Evolutionary conservation across 1,140 invertebrate species (phyloP), one percentile per base, ranked within the genome.

Genomic region (Diuraphis noxia): DNA sequence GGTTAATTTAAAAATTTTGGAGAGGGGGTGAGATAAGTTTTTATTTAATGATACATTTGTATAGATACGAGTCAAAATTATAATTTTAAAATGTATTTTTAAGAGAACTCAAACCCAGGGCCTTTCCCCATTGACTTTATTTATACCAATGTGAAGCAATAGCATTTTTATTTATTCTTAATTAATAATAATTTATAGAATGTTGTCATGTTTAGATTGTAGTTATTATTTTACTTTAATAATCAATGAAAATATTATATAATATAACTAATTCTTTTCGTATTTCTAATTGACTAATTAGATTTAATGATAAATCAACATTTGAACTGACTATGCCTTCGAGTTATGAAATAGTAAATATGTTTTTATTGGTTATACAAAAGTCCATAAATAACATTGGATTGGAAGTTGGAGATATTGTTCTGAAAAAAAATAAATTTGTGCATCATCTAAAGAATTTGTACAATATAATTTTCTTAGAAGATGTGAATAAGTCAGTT

Each of bases 341-440:
- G 52, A 82, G 89, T 82, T 91, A 49, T 52, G 77, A 79, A 82
- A 82, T 91, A 13, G 89, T 82, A 49, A 43, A 82, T 81, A 82
- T 91, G n/a, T 81, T 91, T 91, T 43, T 91, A n/a, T 49, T 82
- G 2, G 43, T 91, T 49, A 38, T 91, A 49, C 77, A 91, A 52
- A 91, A 82, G 19, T 34, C 43, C 23, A 46, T 52, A 46, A 46
- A n/a, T 30, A 82, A 81, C 23, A 91, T 91, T 81, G 89, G 89
- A 81, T 46, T 82, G 13, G 25, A 49, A 91, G 43, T 91, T 21
- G 40, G 72, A 81, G 43, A 91, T 91, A 91, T 91, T 82, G 25
- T 91, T 81, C 77, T 91, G 19, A 82, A 91, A 2, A 36, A 91
- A 49, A 91, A 91, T 91, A 91, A 82, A 91, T 91, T 77, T 91